These are phyloP conservation scores for Morpho achilles DNA, from an alignment of 2,888 invertebrate genomes.

Conservation along the genomic window DNA sequence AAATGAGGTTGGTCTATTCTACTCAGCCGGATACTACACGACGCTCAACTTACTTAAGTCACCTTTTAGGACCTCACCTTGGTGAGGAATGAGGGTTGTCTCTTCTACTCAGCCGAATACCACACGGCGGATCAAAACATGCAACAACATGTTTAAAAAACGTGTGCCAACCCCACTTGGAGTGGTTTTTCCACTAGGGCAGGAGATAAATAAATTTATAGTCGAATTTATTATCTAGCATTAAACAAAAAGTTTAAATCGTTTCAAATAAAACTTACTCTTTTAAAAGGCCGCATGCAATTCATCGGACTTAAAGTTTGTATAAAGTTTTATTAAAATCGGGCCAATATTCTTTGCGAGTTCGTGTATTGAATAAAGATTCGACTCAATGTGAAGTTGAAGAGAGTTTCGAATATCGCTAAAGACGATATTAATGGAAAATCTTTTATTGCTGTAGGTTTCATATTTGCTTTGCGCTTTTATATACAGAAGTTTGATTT, in stretches of 20 bases:
- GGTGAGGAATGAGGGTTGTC: too few species aligned
- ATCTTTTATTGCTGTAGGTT: too few species aligned
- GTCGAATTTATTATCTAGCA: background rate
- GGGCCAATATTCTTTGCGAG: slow-evolving; percentile 22
- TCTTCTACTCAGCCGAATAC: too few species aligned
- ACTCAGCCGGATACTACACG: too few species aligned
- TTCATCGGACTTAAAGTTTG: slow-evolving; percentile 16
- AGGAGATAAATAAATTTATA: background rate
- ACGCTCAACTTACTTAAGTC: too few species aligned
- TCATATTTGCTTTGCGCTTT: background rate
- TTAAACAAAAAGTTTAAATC: slow-evolving; percentile 7
- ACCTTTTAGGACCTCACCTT: too few species aligned
- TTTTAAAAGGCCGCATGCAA: slow-evolving; percentile 13
- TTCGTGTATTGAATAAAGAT: slow-evolving; percentile 19
- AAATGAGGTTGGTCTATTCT: too few species aligned
- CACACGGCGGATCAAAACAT: too few species aligned
- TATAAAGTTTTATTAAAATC: slow-evolving; percentile 26
- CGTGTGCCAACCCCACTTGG: too few species aligned
- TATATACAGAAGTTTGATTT: background rate
- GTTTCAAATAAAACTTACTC: slow-evolving; percentile 7
- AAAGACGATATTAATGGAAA: background rate
- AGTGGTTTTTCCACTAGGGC: too few species aligned
- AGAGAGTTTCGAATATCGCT: background rate
- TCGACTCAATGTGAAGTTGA: background rate
- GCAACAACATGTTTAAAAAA: too few species aligned